phyloP scores from a whole-genome alignment of 1,140 invertebrate genomes.

The Leptopilina boulardi region DNA sequence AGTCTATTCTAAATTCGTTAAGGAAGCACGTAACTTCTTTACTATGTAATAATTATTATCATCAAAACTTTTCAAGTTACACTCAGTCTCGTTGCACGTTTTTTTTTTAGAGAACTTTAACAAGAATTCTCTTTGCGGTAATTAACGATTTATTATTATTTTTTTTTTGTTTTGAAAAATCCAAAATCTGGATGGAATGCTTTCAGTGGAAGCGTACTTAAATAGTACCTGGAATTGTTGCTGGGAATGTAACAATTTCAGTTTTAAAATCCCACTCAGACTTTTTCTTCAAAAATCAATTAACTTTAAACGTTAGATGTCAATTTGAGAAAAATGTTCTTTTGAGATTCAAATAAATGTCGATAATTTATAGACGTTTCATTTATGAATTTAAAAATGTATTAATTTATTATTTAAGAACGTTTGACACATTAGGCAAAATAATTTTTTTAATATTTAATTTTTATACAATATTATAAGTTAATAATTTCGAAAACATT shows the following conservation, averaged over 20 bases:
- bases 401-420: too few species aligned
- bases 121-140: constrained; percentile 18
- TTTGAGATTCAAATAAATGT: constrained; percentile 20
- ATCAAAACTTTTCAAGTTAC: constrained; percentile 31
- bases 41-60: constrained; percentile 10
- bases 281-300: constrained; percentile 2
- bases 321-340: not conserved
- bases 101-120: not conserved
- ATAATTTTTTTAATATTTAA: too few species aligned
- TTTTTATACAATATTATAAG: too few species aligned
- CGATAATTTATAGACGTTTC: not conserved
- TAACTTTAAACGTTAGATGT: not conserved
- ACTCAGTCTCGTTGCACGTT: constrained; percentile 28
- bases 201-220: constrained; percentile 27
- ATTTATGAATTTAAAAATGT: not conserved
- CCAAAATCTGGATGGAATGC: constrained; percentile 46
- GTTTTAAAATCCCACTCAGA: not conserved
- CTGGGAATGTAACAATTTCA: constrained; percentile 21
- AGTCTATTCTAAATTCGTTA: constrained; percentile 4
- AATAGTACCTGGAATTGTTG: constrained; percentile 12
- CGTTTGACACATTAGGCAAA: too few species aligned
- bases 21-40: constrained; percentile 18
- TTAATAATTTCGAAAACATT: too few species aligned
- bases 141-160: constrained; percentile 25
- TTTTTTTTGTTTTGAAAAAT: not conserved